Evolutionary conservation across 2,797 vertebrate species (phyloP).

Genomic region (Valencia hispanica): DNA sequence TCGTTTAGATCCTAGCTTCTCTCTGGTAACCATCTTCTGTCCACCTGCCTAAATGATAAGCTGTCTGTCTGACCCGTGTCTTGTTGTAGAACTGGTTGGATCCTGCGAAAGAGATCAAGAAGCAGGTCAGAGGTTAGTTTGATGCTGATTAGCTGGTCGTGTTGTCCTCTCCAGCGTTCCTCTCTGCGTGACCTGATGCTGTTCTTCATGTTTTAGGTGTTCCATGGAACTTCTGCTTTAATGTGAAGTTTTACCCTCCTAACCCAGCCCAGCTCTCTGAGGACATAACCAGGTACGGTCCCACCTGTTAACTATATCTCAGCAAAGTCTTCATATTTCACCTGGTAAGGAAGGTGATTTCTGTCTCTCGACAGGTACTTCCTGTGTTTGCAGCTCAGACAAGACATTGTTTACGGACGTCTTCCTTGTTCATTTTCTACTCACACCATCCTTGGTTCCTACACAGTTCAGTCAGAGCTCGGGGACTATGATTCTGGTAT

Average conservation of each 20-base stretch:
- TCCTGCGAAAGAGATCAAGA: conserved; percentile 96
- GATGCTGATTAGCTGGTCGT: background rate
- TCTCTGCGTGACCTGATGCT: background rate
- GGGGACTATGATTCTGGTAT: conserved; percentile 90
- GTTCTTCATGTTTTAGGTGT: conserved; percentile 79
- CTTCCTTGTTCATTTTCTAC: conserved; percentile 95
- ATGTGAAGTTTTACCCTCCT: conserved; percentile 97
- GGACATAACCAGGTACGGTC: conserved; percentile 92
- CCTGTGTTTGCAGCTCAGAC: conserved; percentile 93
- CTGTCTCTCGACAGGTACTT: conserved; percentile 86
- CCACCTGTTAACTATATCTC: background rate
- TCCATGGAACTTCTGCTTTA: conserved; percentile 95
- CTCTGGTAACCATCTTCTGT: no score
- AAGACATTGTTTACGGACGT: conserved; percentile 91
- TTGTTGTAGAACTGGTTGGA: conserved; percentile 93
- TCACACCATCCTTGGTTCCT: conserved; percentile 90
- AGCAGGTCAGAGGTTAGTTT: conserved; percentile 94
- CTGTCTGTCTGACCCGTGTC: background rate
- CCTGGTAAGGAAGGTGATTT: background rate
- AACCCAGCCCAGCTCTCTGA: conserved; percentile 94
- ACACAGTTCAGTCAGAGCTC: conserved; percentile 93
- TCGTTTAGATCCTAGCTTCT: no score
- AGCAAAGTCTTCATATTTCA: background rate
- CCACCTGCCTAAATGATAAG: background rate
- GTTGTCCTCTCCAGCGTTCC: background rate